Conservation (phyloP, 1,140 invertebrate genomes). For the Contarinia nasturtii region DNA sequence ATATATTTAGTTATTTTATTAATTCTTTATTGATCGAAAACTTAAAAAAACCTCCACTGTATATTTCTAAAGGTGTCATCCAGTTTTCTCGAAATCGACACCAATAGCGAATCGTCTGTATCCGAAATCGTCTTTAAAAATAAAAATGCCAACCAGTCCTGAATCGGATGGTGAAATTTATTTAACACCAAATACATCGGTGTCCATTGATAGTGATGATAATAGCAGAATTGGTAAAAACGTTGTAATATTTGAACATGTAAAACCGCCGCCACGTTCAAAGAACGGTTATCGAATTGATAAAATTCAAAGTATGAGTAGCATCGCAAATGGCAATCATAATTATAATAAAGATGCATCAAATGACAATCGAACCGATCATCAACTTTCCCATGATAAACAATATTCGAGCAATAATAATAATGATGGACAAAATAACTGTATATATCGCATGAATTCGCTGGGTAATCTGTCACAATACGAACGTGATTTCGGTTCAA, state of each 20-base stretch:
- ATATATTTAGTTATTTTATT: background rate
- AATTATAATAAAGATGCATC: background rate
- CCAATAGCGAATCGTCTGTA: conserved; percentile 3
- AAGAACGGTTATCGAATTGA: background rate
- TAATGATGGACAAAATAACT: conserved; percentile 4
- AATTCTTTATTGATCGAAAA: background rate
- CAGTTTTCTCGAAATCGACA: background rate
- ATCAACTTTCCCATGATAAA: conserved; percentile 19
- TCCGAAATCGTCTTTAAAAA: conserved; percentile 3
- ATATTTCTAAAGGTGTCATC: conserved; percentile 3
- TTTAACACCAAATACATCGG: conserved; percentile 18
- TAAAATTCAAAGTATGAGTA: conserved; percentile 4
- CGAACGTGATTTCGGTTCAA: background rate
- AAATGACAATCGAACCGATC: conserved; percentile 18
- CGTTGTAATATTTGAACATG: too few species aligned
- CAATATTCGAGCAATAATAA: conserved; percentile 18
- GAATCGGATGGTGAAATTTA: conserved; percentile 17
- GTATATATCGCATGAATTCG: conserved; percentile 14
- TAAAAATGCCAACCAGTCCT: conserved; percentile 13
- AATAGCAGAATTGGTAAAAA: too few species aligned
- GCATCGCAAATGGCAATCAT: conserved; percentile 10
- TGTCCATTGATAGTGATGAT: conserved; percentile 6
- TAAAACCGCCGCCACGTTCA: conserved; percentile 5
- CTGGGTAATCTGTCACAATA: conserved; percentile 12
- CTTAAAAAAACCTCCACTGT: background rate